Base-by-base conservation (phyloP, 2,797 vertebrate genomes). In the Adelosebastes latens region DNA sequence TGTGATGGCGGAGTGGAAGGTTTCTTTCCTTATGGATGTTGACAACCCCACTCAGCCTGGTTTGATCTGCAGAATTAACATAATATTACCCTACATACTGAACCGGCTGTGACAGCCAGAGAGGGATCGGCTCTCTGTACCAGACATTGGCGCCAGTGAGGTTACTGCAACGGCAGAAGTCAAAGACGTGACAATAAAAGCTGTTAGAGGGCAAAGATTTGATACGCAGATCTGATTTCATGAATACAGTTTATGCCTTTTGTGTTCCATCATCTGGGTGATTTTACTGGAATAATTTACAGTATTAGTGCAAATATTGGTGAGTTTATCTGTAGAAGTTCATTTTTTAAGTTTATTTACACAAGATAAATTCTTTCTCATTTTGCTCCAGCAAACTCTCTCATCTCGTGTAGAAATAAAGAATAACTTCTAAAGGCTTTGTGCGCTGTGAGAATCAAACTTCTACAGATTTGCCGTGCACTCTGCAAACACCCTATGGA, bases 51-150 rank as follows among this genome's bases (percentile, higher is more conserved):
- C 90, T 93, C 89, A 89, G 82, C 88, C 75, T 52, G 72, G 88
- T 91, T 92, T 93, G 90, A 94, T 95, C 89, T 91, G 82, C 79
- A 74, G 91, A 93, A 95, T 95, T 94, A 94, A 90, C 91, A 93
- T 93, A 90, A 91, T 92, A 90, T 93, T 88, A 93, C 85, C 16
- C 71, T 74, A 75, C 58, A 80, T 56, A 76, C 77, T 72, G 77
- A 88, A 86, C 81, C 66, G 73, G 69, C 79, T 72, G 83, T 87
- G 91, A 92, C 89, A 92, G 85, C 75, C 58, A 13, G 55, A 83
- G 85, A 92, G 69, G 71, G 86, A 91, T 75, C 80, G 89, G 78
- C 72, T 88, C 77, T 75, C 53, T 74, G 18, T 63, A 64, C 32
- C 58, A 89, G 78, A 87, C 55, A 22, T 24, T 82, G 81, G 72